Percentiles rank a stretch among this genome's conserved stretches.
phyloP scores from a whole-genome alignment of 2,797 vertebrate genomes.

The Apodemus agrarius region DNA sequence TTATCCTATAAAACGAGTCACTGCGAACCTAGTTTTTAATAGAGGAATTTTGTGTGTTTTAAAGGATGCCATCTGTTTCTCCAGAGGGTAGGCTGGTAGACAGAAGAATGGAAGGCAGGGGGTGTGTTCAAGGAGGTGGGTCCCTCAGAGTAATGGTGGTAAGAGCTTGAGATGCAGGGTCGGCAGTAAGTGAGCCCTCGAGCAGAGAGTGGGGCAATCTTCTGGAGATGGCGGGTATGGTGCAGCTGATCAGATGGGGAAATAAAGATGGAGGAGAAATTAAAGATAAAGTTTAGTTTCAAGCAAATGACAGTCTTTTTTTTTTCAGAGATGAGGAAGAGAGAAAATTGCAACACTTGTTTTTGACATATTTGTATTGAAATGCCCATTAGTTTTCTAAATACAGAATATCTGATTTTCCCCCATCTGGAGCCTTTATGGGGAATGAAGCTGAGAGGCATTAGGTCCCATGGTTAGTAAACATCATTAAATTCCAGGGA shows the following conservation, averaged over 20 bases:
- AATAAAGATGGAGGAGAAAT: neutral
- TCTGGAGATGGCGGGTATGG: neutral
- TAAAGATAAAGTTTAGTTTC: neutral
- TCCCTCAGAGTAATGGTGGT: neutral
- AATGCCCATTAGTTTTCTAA: neutral
- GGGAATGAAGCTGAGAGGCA: neutral
- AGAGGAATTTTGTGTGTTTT: neutral
- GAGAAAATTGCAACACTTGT: neutral
- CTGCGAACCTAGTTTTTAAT: neutral
- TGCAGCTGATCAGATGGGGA: neutral
- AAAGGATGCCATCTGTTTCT: neutral
- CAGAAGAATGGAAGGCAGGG: neutral
- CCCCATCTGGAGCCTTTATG: neutral
- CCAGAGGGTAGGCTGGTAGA: neutral
- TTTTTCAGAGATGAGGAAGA: neutral
- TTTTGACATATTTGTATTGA: neutral
- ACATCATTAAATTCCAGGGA: neutral
- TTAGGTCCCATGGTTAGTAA: neutral
- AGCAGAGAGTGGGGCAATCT: neutral
- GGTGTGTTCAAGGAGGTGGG: neutral
- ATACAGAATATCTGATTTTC: slow-evolving; percentile 13
- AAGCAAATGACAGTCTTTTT: neutral
- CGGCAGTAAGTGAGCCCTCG: fast-evolving
- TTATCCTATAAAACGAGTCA: neutral
- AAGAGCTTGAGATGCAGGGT: neutral